A percentile compares a stretch with the other conserved stretches of the same genome.
phyloP scores from a whole-genome alignment of 2,113 vertebrate genomes.

The Acrocephalus kingi region DNA sequence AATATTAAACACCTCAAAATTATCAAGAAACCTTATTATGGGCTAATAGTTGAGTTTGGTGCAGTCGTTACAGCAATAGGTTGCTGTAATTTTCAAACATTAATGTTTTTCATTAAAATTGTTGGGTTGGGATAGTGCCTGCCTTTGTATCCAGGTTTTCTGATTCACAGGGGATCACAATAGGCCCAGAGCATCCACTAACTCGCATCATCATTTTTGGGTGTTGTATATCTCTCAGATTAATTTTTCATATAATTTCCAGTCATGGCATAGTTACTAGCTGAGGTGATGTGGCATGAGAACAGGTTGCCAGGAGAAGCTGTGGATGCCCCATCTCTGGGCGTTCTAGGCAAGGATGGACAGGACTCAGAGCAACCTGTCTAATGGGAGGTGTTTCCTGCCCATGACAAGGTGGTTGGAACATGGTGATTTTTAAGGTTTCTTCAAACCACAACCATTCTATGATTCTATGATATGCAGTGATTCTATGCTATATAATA shows the following conservation, averaged over 20 bases:
- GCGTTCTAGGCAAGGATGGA: background rate
- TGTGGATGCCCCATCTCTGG: background rate
- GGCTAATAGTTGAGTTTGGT: background rate
- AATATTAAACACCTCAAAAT: background rate
- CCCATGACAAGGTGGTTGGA: background rate
- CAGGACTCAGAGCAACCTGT: background rate
- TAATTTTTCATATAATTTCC: background rate
- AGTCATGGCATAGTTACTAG: background rate
- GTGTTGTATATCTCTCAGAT: background rate
- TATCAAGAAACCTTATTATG: background rate
- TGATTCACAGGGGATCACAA: background rate
- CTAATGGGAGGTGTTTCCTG: background rate
- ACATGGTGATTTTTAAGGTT: rapidly evolving
- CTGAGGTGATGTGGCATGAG: too few relatives aligned
- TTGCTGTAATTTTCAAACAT: background rate
- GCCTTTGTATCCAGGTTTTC: background rate
- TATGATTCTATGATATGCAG: background rate
- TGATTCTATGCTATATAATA: too few relatives aligned
- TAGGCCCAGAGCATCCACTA: background rate
- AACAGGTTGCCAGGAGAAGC: background rate
- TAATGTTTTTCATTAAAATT: background rate
- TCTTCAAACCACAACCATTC: background rate
- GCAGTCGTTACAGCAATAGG: background rate
- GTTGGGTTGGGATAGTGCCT: background rate
- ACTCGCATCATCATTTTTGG: background rate